Evolutionary conservation across 2,113 vertebrate genomes (phyloP).

Genomic region (Agapornis roseicollis): DNA sequence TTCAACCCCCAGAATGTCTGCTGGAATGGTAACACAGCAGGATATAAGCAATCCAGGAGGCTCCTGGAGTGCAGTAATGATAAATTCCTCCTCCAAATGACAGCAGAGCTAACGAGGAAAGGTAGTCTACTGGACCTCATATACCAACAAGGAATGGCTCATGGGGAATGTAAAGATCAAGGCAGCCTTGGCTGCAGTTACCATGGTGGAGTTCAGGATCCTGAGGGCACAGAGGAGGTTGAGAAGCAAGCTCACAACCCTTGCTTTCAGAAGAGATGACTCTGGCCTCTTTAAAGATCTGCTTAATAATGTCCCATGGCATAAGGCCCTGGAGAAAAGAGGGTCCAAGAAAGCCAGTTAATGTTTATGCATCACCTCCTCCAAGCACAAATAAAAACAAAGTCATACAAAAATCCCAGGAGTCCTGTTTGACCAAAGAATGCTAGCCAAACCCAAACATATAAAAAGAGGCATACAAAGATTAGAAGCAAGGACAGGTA

Average conservation of each 20-base stretch:
- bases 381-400: background rate
- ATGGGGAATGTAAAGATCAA: background rate
- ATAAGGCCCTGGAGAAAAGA: background rate
- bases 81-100: background rate
- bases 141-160: fast-evolving
- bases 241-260: background rate
- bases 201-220: background rate
- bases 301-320: background rate
- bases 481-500: background rate
- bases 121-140: background rate
- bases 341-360: background rate
- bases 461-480: background rate
- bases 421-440: background rate
- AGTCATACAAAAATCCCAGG: background rate
- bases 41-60: background rate
- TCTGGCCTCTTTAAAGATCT: background rate
- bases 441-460: background rate
- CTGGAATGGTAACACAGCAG: background rate
- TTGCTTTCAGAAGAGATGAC: background rate
- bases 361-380: background rate
- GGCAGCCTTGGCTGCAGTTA: background rate
- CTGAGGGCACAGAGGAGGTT: background rate
- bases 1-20: background rate
- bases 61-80: background rate
- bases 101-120: background rate